These are phyloP conservation scores for Vidua chalybeata DNA, from an alignment of 2,113 vertebrate genomes.

Conservation along the genomic window DNA sequence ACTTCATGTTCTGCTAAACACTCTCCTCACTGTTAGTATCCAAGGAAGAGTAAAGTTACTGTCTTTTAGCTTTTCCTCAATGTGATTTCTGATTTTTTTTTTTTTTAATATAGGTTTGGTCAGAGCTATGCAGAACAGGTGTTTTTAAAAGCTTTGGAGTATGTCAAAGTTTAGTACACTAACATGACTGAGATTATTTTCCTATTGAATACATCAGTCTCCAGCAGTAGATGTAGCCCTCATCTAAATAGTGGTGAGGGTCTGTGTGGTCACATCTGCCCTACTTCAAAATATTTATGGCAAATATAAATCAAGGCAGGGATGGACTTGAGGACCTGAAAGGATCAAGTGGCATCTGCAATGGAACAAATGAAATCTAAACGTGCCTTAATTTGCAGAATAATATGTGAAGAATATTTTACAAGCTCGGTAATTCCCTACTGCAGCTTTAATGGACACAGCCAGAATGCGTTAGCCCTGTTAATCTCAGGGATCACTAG, in stretches of 20 bases:
- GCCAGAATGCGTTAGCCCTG: not conserved
- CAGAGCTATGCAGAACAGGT: slow-evolving; percentile 1
- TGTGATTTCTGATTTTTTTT: not conserved
- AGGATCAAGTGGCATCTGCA: not conserved
- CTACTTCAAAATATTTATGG: slow-evolving; percentile 34
- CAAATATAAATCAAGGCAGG: slow-evolving; percentile 3
- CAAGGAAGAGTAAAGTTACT: not conserved
- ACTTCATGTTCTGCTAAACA: slow-evolving; percentile 41
- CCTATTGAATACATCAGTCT: not conserved
- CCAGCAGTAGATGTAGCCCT: not conserved
- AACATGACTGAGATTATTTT: not conserved
- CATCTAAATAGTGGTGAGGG: not conserved
- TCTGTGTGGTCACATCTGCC: not conserved
- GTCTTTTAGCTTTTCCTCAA: not conserved
- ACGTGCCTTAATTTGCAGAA: not conserved
- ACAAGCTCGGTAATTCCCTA: not conserved
- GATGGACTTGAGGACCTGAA: not conserved
- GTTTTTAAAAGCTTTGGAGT: slow-evolving; percentile 27
- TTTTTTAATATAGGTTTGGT: not conserved
- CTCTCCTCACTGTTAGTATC: not conserved
- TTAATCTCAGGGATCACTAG: not conserved
- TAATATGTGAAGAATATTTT: not conserved
- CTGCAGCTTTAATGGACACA: not conserved
- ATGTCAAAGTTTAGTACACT: not conserved
- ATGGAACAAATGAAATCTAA: not conserved